These are phyloP conservation scores for Hymenochirus boettgeri DNA, from an alignment of 2,113 vertebrate species.

Conservation along the genomic window DNA sequence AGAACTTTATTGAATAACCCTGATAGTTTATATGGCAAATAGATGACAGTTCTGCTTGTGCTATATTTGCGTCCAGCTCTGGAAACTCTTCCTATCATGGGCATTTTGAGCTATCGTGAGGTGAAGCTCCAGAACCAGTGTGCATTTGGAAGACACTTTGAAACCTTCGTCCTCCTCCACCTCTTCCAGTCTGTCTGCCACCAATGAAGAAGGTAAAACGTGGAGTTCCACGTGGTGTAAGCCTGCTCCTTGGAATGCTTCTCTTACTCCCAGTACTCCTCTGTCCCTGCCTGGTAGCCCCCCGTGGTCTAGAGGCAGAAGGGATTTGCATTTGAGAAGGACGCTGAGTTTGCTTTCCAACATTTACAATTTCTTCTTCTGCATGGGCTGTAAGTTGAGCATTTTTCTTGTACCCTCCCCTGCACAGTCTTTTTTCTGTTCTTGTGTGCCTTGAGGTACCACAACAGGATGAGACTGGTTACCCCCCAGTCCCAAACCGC, in stretches of 20 bases:
- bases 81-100: slow-evolving; percentile 77
- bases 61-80: slow-evolving; percentile 72
- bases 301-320: slow-evolving; percentile 63
- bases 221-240: slow-evolving; percentile 63
- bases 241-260: slow-evolving; percentile 82
- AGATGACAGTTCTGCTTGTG: slow-evolving; percentile 77
- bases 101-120: slow-evolving; percentile 82
- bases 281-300: slow-evolving; percentile 60
- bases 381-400: slow-evolving; percentile 76
- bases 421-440: slow-evolving; percentile 63
- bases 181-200: slow-evolving; percentile 73
- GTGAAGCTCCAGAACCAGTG: slow-evolving; percentile 54
- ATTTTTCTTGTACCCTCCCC: slow-evolving; percentile 76
- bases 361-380: slow-evolving; percentile 18
- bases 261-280: slow-evolving; percentile 60
- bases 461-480: slow-evolving; percentile 26
- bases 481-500: slow-evolving; percentile 76
- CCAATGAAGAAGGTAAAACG: slow-evolving; percentile 79
- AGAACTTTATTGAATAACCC: too few species aligned
- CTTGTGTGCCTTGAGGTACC: slow-evolving; percentile 26
- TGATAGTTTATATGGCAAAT: slow-evolving; percentile 75
- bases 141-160: slow-evolving; percentile 75
- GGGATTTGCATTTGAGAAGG: slow-evolving; percentile 45
- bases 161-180: slow-evolving; percentile 79
- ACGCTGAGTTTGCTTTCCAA: slow-evolving; percentile 42